Percentiles rank a stretch among this genome's conserved stretches.
These are phyloP conservation scores for Oncorhynchus nerka DNA, from an alignment of 2,113 vertebrate genomes.

Conservation along the genomic window DNA sequence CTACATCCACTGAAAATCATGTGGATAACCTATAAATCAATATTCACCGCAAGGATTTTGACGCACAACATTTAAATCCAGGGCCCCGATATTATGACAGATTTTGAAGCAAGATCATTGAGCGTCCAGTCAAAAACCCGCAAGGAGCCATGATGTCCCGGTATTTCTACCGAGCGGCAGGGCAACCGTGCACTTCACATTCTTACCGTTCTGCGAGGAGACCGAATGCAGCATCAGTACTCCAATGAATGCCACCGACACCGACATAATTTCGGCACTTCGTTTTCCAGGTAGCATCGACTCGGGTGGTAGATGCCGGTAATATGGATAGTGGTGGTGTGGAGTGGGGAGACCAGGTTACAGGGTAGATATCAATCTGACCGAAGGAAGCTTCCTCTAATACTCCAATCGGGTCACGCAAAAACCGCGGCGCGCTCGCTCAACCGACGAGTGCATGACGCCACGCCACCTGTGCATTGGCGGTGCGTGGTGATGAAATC, in stretches of 20 bases:
- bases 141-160: slow-evolving; percentile 2
- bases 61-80: background rate
- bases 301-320: slow-evolving; percentile 19
- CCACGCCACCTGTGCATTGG: slow-evolving; percentile 8
- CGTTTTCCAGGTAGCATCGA: slow-evolving; percentile 62
- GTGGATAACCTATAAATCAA: background rate
- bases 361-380: slow-evolving; percentile 11
- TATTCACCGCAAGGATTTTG: background rate
- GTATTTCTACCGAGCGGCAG: background rate
- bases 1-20: background rate
- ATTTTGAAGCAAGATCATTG: background rate
- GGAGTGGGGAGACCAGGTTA: slow-evolving; percentile 17
- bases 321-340: background rate
- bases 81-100: background rate
- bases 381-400: background rate
- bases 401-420: slow-evolving; percentile 6
- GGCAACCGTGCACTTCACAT: background rate
- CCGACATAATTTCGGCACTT: slow-evolving; percentile 59
- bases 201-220: slow-evolving; percentile 73
- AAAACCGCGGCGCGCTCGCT: slow-evolving; percentile 40
- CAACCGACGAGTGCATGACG: slow-evolving; percentile 11
- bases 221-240: slow-evolving; percentile 70
- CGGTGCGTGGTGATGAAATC: background rate
- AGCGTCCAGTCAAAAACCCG: background rate
- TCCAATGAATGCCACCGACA: slow-evolving; percentile 60